Percentiles rank a stretch among this genome's conserved stretches.
These are phyloP conservation scores for Ictidomys tridecemlineatus DNA, from an alignment of 2,113 vertebrate genomes.

Conservation along the genomic window DNA sequence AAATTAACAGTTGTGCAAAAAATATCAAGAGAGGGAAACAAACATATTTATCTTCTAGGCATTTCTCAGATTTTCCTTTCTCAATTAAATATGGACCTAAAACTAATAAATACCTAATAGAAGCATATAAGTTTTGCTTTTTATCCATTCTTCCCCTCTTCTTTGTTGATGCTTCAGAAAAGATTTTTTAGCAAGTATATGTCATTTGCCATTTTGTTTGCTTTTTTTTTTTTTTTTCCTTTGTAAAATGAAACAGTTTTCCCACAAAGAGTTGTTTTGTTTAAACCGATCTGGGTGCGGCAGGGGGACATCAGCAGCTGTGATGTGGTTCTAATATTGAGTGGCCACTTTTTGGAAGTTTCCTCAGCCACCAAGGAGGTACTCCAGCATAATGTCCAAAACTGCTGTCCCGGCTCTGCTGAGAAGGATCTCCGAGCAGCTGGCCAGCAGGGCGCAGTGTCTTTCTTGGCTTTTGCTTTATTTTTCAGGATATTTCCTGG, in stretches of 20 bases:
- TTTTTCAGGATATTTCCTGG: slow-evolving; percentile 73
- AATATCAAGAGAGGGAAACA: background rate
- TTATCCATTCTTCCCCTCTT: too few species aligned
- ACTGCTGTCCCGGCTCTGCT: background rate
- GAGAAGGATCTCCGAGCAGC: background rate
- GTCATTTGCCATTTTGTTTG: slow-evolving; percentile 5
- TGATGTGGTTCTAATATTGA: background rate
- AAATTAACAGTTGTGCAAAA: slow-evolving; percentile 1
- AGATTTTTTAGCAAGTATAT: background rate
- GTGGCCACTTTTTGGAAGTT: slow-evolving; percentile 23
- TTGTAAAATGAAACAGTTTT: slow-evolving; percentile 37
- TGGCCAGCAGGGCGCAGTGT: slow-evolving; percentile 85
- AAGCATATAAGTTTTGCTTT: background rate
- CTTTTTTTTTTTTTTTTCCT: slow-evolving; percentile 13
- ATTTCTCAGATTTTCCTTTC: background rate
- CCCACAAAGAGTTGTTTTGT: background rate
- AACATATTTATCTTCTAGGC: background rate
- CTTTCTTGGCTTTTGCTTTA: slow-evolving; percentile 83
- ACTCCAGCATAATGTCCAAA: background rate
- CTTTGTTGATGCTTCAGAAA: background rate
- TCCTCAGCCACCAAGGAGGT: background rate
- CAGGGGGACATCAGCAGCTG: background rate
- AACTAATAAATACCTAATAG: background rate
- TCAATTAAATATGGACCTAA: slow-evolving; percentile 19
- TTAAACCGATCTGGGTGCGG: background rate